Evolutionary conservation across 2,888 invertebrate genomes (phyloP).

Genomic region (Ennomos erosarius): DNA sequence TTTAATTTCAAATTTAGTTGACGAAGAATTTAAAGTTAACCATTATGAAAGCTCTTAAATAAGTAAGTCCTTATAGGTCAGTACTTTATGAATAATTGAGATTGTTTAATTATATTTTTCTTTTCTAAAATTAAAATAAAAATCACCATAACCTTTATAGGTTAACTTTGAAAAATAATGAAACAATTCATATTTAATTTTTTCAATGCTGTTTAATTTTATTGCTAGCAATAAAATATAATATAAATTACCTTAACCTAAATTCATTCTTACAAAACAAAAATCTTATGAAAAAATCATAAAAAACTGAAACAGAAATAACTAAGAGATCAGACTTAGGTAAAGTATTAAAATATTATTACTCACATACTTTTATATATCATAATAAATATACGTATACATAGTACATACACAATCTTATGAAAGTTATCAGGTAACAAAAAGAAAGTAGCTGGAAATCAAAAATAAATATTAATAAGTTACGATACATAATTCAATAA

Average conservation of each 20-base stretch:
- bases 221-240: slow-evolving; percentile 42
- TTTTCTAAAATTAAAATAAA: too few relatives aligned
- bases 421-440: slow-evolving; percentile 22
- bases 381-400: slow-evolving; percentile 26
- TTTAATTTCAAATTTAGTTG: too few relatives aligned
- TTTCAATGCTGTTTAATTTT: slow-evolving; percentile 37
- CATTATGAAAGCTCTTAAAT: too few relatives aligned
- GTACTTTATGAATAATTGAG: too few relatives aligned
- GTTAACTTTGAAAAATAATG: not conserved
- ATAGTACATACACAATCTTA: slow-evolving; percentile 29
- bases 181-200: slow-evolving; percentile 9
- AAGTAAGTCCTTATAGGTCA: too few relatives aligned
- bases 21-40: too few relatives aligned
- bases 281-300: slow-evolving; percentile 57
- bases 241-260: slow-evolving; percentile 47
- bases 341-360: slow-evolving; percentile 35
- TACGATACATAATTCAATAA: slow-evolving; percentile 22
- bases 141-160: too few relatives aligned
- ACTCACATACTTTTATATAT: slow-evolving; percentile 28
- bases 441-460: slow-evolving; percentile 16
- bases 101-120: too few relatives aligned
- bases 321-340: slow-evolving; percentile 42
- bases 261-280: slow-evolving; percentile 53
- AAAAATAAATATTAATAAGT: slow-evolving; percentile 25
- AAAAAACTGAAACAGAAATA: slow-evolving; percentile 47